Evolutionary conservation across 2,888 invertebrate species (phyloP), one percentile per base, ranked within the genome.

Genomic region (Antheraea yamamai): DNA sequence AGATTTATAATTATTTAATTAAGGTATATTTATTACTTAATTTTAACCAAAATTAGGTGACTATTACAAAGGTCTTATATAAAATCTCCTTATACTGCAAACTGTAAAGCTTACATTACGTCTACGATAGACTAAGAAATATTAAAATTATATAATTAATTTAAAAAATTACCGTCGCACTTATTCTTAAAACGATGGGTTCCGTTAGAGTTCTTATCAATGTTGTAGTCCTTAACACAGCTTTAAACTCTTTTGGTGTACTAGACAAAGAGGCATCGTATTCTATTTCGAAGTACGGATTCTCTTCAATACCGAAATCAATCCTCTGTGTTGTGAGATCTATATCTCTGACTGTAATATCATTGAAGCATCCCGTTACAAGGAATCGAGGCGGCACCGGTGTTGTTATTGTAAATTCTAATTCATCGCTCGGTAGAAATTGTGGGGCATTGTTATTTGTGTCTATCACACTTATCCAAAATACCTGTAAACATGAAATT

Each of bases 321-420:
- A 95, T 92, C 80, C 84, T 84, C 35, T 85, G 78, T 0, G 95
- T 96, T 0, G 95, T 95, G 16, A 96, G 91, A 83, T 96, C 96
- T 39, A 95, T 89, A 82, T 96, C 96, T 79, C 90, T 87, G 0
- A 91, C 95, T 72, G 82, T 84, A 18, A 96, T 90, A 51, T 88
- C 85, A 68, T 92, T 89, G n/a, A 91, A 85, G 73, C 92, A 91
- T 18, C 90, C 87, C 1, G 95, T 92, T 47, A 96, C 83, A 23
- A 88, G 81, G 76, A 87, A 91, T 1, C 92, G 91, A 16, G 94
- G 94, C 66, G 95, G 91, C 73, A 95, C 77, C 4, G 96, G 96
- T 61, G 95, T 92, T 4, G 93, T 88, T n/a, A 96, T 82, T 7
- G 82, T 87, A 78, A 92, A 95, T 39, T 84, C 86, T 77, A 91